Evolutionary conservation across 1,140 invertebrate genomes (phyloP), one percentile per base, ranked within the genome.

Genomic region (Halictus rubicundus): DNA sequence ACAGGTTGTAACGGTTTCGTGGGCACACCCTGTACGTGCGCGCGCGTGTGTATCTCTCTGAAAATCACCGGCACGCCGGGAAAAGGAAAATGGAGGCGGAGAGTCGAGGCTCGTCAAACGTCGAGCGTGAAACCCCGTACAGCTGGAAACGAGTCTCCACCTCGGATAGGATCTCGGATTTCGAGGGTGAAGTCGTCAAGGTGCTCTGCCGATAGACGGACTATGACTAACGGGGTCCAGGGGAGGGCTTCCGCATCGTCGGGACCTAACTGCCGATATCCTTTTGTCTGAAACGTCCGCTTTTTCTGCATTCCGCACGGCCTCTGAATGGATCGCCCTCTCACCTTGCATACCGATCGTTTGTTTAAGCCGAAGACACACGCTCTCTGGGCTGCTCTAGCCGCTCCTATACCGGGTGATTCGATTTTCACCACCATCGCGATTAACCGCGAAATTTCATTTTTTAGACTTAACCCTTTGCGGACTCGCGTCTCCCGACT

Each of bases 321-420:
- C 1, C 12, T 25, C 16, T 25, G 70, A 68, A 74, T 66, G 37
- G 39, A 66, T 79, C 63, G 42, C 21, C 71, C 39, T 59, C 63
- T 79, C 78, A 60, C 78, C 70, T 74, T 37, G 78, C 71, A 68
- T 74, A 66, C 71, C 71, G 54, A 79, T 79, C 71, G 71, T 79
- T 79, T 59, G 63, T 74, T 79, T 72, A 60, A 68, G 54, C 52
- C 71, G 25, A 79, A 42, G 59, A 60, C 25, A 32, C 42, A 16
- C 66, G 68, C 68, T 12, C 23, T 25, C 70, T 25, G 14, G 4
- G 27, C 23, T 3, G 16, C 37, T 59, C 10, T 52, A 49, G 16
- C 57, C 19, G 59, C 77, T 49, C n/a, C 9, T 9, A 8, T 66
- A 64, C 49, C 2, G 14, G 49, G 49, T 52, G 49, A 14, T 14